Conservation (phyloP, 2,888 invertebrate genomes). For the Stomorhina lunata region DNA sequence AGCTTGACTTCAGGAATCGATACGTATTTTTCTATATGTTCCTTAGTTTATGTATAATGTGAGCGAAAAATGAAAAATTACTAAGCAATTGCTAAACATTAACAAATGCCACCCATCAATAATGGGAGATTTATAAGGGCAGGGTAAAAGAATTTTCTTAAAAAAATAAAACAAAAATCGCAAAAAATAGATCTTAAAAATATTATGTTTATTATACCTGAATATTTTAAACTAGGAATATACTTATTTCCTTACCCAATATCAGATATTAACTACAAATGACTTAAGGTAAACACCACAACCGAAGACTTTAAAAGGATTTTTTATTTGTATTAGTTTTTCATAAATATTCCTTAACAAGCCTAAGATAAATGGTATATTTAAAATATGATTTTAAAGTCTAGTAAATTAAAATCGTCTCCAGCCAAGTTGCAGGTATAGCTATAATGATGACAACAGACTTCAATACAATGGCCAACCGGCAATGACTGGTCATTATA, state of each 20-base stretch:
- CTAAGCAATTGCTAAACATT: slow-evolving; percentile 62
- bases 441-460: slow-evolving; percentile 63
- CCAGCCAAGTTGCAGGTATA: slow-evolving; percentile 6
- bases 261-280: not conserved
- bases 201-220: not conserved
- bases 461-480: slow-evolving; percentile 34
- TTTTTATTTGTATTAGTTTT: not conserved
- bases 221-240: not conserved
- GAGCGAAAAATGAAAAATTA: slow-evolving; percentile 55
- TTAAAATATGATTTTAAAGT: slow-evolving; percentile 16
- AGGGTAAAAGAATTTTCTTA: not conserved
- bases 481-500: slow-evolving; percentile 58
- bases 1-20: slow-evolving; percentile 1
- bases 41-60: too few relatives aligned
- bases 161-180: not conserved
- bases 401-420: slow-evolving; percentile 47
- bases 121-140: slow-evolving; percentile 12
- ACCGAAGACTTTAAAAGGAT: slow-evolving; percentile 13
- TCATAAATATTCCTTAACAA: slow-evolving; percentile 8
- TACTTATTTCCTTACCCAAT: not conserved
- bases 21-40: too few relatives aligned
- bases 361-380: not conserved
- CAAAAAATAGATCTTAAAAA: not conserved
- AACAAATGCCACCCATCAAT: slow-evolving; percentile 65
- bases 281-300: not conserved